Percentiles rank a stretch among this genome's conserved stretches.
phyloP scores from a whole-genome alignment of 2,797 vertebrate species.

The Liasis olivaceus region DNA sequence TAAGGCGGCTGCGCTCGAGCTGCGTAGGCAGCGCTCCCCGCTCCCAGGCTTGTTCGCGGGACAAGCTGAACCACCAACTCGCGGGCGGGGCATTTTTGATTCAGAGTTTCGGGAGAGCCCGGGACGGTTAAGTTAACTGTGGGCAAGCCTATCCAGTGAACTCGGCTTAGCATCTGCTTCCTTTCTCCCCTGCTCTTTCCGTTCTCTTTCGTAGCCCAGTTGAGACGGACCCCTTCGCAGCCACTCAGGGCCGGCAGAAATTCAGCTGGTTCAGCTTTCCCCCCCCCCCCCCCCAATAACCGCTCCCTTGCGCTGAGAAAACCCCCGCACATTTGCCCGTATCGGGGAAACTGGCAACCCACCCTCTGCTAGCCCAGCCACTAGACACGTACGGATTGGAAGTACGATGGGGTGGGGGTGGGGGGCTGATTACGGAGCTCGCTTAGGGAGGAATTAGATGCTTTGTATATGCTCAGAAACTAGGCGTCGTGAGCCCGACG shows the following conservation, averaged over 20 bases:
- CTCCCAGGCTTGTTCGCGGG: not conserved
- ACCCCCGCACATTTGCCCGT: too few relatives aligned
- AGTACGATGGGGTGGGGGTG: not conserved
- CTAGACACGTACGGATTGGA: not conserved
- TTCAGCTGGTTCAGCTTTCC: not conserved
- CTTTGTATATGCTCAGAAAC: not conserved
- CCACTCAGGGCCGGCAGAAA: not conserved
- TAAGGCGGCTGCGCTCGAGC: not conserved
- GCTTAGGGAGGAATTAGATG: too few relatives aligned
- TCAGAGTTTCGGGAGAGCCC: not conserved
- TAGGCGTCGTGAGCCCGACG: not conserved
- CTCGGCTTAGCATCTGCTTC: not conserved
- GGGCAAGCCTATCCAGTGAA: not conserved
- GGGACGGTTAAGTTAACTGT: not conserved
- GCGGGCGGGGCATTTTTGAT: not conserved
- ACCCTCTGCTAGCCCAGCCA: not conserved
- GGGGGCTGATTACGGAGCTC: not conserved
- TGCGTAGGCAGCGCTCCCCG: not conserved
- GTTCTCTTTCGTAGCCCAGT: not conserved
- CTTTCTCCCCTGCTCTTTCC: not conserved
- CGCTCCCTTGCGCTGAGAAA: too few relatives aligned
- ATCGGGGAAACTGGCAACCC: too few relatives aligned
- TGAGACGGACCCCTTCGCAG: not conserved
- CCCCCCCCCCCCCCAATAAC: not conserved
- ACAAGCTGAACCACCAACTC: not conserved